A percentile compares a stretch with the other conserved stretches of the same genome.
Evolutionary conservation across 92 coral and sea anemone genomes (phyloP).

Genomic region (Actinostola sp.): DNA sequence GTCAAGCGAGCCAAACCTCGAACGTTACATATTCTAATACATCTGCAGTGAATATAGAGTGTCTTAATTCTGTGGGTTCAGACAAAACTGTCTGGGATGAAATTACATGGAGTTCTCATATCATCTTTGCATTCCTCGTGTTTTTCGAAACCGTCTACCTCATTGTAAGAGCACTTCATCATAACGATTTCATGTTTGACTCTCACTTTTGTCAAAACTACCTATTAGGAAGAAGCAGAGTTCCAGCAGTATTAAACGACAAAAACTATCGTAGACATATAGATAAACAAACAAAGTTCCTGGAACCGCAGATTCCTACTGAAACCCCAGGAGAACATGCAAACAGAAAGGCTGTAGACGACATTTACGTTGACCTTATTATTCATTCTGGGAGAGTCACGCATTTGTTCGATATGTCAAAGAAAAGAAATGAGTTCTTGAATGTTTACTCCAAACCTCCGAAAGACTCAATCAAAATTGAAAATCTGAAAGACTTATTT

Average conservation of each 20-base stretch:
- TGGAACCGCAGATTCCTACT: constrained; percentile 30
- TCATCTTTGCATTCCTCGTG: constrained; percentile 18
- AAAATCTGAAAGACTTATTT: constrained; percentile 40
- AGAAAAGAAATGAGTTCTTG: constrained; percentile 27
- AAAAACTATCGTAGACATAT: constrained; percentile 7
- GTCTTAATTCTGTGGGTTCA: constrained; percentile 50
- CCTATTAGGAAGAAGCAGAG: constrained; percentile 22
- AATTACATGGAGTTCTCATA: not conserved
- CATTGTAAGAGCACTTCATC: not conserved
- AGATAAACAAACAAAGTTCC: constrained; percentile 20
- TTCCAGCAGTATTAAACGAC: too few species aligned
- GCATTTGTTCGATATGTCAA: not conserved
- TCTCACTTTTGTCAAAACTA: constrained; percentile 45
- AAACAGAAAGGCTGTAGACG: constrained; percentile 18
- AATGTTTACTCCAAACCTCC: constrained; percentile 35
- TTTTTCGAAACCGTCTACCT: constrained; percentile 38
- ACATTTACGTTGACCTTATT: constrained; percentile 42
- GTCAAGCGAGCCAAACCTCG: not conserved
- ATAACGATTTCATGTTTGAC: constrained; percentile 23
- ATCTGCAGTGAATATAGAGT: constrained; percentile 3
- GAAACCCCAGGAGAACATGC: constrained; percentile 1
- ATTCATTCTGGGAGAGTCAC: constrained; percentile 53
- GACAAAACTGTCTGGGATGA: constrained; percentile 31
- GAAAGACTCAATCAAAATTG: constrained; percentile 12
- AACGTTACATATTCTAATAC: constrained; percentile 1